phyloP scores from a whole-genome alignment of 1,140 invertebrate genomes.

The Zelostemma sp. region DNA sequence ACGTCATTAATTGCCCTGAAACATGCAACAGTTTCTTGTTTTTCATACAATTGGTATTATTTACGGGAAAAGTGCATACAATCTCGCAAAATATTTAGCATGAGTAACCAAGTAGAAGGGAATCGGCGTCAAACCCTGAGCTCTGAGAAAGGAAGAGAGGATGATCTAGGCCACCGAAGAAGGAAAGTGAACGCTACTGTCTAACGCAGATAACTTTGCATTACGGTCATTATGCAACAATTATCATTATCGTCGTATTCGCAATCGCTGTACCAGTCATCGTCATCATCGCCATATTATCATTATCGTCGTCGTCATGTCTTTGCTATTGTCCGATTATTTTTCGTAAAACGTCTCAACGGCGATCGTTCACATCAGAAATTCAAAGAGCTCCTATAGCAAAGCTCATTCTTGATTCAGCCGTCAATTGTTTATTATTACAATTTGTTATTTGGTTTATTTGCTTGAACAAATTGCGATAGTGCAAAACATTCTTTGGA shows the following conservation, averaged over 20 bases:
- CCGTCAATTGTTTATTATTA: no score
- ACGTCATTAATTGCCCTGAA: no score
- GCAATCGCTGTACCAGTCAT: conserved; percentile 23
- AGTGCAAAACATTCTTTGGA: no score
- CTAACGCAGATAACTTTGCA: conserved; percentile 52
- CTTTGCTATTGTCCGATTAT: background rate
- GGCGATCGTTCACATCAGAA: no score
- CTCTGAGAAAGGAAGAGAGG: conserved; percentile 51
- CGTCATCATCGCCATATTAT: conserved; percentile 24
- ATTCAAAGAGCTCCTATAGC: no score
- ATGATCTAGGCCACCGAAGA: conserved; percentile 66
- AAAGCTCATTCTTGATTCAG: no score
- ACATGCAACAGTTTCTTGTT: no score
- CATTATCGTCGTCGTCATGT: background rate
- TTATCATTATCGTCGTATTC: conserved; percentile 62
- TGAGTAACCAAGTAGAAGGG: conserved; percentile 41
- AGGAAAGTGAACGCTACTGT: conserved; percentile 63
- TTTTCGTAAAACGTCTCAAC: no score
- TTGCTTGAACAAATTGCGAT: no score
- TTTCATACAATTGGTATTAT: no score
- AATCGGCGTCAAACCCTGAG: conserved; percentile 32
- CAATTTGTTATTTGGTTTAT: no score
- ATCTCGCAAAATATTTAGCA: conserved; percentile 37
- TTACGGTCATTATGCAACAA: conserved; percentile 62
- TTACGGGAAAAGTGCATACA: conserved; percentile 7